Evolutionary conservation across 1,140 invertebrate species (phyloP).

Genomic region (Notospermus geniculatus): DNA sequence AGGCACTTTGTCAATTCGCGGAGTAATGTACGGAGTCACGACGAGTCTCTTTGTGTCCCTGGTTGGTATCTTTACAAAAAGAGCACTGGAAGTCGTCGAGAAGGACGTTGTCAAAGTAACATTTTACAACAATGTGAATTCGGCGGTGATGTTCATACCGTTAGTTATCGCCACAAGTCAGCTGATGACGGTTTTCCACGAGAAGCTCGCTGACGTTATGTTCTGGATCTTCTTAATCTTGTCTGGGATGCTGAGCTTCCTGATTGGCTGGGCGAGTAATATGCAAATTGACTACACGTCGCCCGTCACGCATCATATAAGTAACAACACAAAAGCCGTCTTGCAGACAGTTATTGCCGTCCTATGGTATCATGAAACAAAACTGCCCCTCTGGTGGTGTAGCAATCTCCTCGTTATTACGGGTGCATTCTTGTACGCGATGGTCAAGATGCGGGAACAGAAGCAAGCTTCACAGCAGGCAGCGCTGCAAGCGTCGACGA

Average conservation of each 20-base stretch:
- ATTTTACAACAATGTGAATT: slow-evolving; percentile 46
- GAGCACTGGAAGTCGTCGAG: slow-evolving; percentile 31
- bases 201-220: background rate
- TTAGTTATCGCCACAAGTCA: slow-evolving; percentile 42
- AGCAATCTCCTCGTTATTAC: slow-evolving; percentile 47
- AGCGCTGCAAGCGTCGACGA: no score
- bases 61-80: slow-evolving; percentile 48
- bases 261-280: slow-evolving; percentile 50
- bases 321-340: slow-evolving; percentile 53
- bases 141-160: slow-evolving; percentile 41
- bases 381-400: slow-evolving; percentile 49
- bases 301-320: slow-evolving; percentile 53
- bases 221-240: slow-evolving; percentile 39
- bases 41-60: slow-evolving; percentile 49
- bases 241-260: slow-evolving; percentile 44
- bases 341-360: slow-evolving; percentile 52
- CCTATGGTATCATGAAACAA: slow-evolving; percentile 39
- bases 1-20: slow-evolving; percentile 41
- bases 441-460: slow-evolving; percentile 26
- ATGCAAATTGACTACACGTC: slow-evolving; percentile 52
- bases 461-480: background rate
- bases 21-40: slow-evolving; percentile 47
- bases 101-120: slow-evolving; percentile 41
- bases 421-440: slow-evolving; percentile 43
- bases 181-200: slow-evolving; percentile 9